phyloP scores from a whole-genome alignment of 2,888 invertebrate genomes.

The Trissoscelio sp. region DNA sequence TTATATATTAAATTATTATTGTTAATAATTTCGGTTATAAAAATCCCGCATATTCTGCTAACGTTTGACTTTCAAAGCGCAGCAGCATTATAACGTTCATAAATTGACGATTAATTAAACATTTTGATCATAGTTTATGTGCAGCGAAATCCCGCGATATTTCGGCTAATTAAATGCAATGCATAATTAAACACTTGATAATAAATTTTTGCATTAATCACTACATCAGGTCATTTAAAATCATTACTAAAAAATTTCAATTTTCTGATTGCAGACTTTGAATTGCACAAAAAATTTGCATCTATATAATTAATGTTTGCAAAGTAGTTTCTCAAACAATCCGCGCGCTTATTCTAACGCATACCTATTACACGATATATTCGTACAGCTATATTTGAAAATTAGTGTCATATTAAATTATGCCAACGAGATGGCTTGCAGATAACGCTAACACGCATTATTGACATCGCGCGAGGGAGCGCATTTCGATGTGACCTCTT shows the following conservation, averaged over 20 bases:
- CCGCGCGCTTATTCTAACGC: not conserved
- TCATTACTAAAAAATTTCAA: not conserved
- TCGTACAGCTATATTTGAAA: conserved; percentile 33
- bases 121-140: conserved; percentile 1
- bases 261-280: not conserved
- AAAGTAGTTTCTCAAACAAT: not conserved
- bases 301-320: not conserved
- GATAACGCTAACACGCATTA: conserved; percentile 62
- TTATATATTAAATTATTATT: too few species aligned
- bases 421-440: conserved; percentile 38
- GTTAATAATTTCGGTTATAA: too few species aligned
- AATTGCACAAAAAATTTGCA: not conserved
- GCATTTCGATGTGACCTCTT: conserved; percentile 50
- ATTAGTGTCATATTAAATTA: conserved; percentile 64
- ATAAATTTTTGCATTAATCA: not conserved
- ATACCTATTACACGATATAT: not conserved
- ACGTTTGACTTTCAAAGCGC: not conserved
- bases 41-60: too few species aligned
- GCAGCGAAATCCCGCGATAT: conserved; percentile 1
- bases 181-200: not conserved
- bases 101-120: not conserved
- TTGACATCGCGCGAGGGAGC: conserved; percentile 53
- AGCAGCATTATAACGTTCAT: not conserved
- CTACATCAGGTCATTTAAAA: too few species aligned
- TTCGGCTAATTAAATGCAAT: conserved; percentile 2